Base-by-base conservation (phyloP, 30 jellyfish, hydroid and myxozoan genomes). In the Catostylus mosaicus region DNA sequence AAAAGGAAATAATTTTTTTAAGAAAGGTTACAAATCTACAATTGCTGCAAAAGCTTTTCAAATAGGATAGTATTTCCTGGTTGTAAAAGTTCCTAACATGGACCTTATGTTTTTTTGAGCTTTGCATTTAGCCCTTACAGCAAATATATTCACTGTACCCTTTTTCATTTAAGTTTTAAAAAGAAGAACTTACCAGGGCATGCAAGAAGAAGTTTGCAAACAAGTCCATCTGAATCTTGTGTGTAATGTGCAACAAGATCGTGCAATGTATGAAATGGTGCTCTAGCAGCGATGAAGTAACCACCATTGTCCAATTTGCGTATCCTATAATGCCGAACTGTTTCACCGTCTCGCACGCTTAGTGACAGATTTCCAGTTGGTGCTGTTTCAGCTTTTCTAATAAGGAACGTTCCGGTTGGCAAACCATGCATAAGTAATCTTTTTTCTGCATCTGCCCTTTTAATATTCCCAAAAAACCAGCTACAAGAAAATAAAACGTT, bases 401-500 rank as follows among this genome's bases (percentile, higher is more conserved):
- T 62, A 32, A 92, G 57, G 43, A 87, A 92, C 56, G 98, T 86
- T 14, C 98, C 98, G 1, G 97, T 68, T 34, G 97, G 96, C n/a
- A 92, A 59, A 2, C 98, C 98, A 29, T 87, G 92, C 85, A 75
- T 67, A 92, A 92, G 12, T n/a, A 92, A 68, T 48, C 97, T 74
- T 52, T 87, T 92, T 67, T 92, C 98, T 33, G 98, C 98, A 79
- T 92, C 98, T 18, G 94, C 97, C 48, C 98, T 86, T 47, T 87
- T 92, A 14, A 92, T 83, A 45, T 83, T 93, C 14, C 97, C 98
- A 87, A 87, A 87, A 36, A 89, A 92, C 98, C 98, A 92, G 34
- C 98, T 92, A 68, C 12, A 86, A 76, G 67, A 47, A 43, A 34
- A 67, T 40, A 40, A 5, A n/a, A n/a, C n/a, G n/a, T n/a, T n/a